A percentile compares a stretch with the other conserved stretches of the same genome.
These are phyloP conservation scores for Lasioglossum marginatum DNA, from an alignment of 2,888 invertebrate species.

Conservation along the genomic window DNA sequence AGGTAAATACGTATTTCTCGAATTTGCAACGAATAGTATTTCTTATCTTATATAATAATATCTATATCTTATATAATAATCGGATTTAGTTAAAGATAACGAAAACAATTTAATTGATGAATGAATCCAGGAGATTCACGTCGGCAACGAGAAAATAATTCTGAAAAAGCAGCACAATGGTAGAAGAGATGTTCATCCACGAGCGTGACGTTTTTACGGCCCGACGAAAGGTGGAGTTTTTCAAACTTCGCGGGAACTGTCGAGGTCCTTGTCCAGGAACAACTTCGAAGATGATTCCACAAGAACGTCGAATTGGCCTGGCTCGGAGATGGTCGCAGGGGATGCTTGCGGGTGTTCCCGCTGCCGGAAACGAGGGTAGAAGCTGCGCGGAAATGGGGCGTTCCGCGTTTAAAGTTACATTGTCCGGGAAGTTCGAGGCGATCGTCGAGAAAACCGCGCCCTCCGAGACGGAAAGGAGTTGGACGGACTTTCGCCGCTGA, in stretches of 20 bases:
- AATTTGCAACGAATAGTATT: no score
- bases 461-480: conserved; percentile 86
- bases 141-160: no score
- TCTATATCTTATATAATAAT: no score
- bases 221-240: neutral
- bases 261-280: neutral
- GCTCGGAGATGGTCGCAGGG: neutral
- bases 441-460: conserved; percentile 70
- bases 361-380: neutral
- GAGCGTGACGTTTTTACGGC: neutral
- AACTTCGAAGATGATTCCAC: conserved; percentile 9
- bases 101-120: neutral
- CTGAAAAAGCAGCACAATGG: neutral
- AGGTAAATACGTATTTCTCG: no score
- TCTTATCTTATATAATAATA: no score
- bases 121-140: no score
- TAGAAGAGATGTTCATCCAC: neutral
- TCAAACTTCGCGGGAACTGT: neutral
- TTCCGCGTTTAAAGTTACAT: conserved; percentile 36
- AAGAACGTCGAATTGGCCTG: neutral
- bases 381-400: neutral
- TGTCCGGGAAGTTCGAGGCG: conserved; percentile 46
- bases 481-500: conserved; percentile 85
- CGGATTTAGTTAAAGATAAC: no score
- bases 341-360: neutral